Evolutionary conservation across 2,113 vertebrate genomes (phyloP).

Genomic region (Aythya baeri): DNA sequence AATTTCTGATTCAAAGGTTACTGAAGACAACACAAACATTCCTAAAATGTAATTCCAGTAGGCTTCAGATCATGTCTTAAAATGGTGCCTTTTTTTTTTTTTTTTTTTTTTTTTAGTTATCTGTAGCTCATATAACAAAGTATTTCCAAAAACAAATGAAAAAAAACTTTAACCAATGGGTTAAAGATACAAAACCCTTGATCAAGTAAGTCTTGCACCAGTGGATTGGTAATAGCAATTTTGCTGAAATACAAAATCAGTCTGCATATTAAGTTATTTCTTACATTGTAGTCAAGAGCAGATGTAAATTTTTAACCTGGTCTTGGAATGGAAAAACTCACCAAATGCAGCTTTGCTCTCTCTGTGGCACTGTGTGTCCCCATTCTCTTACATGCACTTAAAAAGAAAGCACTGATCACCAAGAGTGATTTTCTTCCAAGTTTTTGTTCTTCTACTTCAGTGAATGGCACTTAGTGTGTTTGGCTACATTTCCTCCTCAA

Average conservation of each 20-base stretch:
- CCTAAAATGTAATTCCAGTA: background rate
- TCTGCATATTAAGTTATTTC: background rate
- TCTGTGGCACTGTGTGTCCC: background rate
- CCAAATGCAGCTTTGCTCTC: background rate
- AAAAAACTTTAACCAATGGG: background rate
- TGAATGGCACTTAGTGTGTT: background rate
- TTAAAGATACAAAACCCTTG: background rate
- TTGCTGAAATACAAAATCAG: background rate
- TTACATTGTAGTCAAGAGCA: background rate
- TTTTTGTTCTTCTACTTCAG: background rate
- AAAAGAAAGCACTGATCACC: background rate
- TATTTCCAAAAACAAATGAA: background rate
- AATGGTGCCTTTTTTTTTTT: background rate
- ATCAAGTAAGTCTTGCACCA: background rate
- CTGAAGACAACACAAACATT: background rate
- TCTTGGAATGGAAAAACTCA: background rate
- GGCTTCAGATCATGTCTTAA: background rate
- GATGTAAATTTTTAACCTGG: background rate
- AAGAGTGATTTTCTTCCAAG: background rate
- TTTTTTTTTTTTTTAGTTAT: background rate
- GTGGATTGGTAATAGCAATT: rapidly evolving
- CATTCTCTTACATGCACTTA: background rate
- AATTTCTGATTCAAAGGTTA: background rate
- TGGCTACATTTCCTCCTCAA: conserved; percentile 2
- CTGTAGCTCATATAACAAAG: background rate